Conservation (phyloP, 2,797 vertebrate genomes). For the Oreortyx pictus region DNA sequence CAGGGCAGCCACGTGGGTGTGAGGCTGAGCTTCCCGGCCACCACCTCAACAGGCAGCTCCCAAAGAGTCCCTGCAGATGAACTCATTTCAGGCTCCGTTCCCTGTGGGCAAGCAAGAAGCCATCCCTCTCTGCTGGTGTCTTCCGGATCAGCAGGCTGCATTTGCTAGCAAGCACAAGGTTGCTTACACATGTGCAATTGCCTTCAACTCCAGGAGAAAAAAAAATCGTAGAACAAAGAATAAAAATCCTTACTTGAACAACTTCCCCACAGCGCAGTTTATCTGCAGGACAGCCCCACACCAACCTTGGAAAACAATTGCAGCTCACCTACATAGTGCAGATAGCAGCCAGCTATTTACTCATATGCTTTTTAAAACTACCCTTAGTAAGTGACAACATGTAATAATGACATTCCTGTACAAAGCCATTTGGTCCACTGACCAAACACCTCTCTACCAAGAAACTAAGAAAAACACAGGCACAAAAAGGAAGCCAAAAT, state of each 20-base stretch:
- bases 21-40: neutral
- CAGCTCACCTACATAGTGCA: rapidly evolving
- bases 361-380: neutral
- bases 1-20: neutral
- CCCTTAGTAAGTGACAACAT: rapidly evolving
- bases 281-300: rapidly evolving
- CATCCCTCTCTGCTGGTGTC: neutral
- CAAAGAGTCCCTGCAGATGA: neutral
- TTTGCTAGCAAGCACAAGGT: rapidly evolving
- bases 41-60: neutral
- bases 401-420: rapidly evolving
- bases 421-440: neutral
- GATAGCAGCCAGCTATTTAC: neutral
- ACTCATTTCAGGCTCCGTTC: rapidly evolving
- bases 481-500: neutral
- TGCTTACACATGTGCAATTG: neutral
- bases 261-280: neutral
- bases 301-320: rapidly evolving
- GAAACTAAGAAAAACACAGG: neutral
- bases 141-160: neutral
- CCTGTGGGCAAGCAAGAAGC: neutral
- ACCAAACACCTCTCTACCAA: neutral
- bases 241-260: neutral
- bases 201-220: neutral
- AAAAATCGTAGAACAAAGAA: neutral